Evolutionary conservation across 2,113 vertebrate genomes (phyloP), one percentile per base, ranked within the genome.

Genomic region (Leptosomus discolor): DNA sequence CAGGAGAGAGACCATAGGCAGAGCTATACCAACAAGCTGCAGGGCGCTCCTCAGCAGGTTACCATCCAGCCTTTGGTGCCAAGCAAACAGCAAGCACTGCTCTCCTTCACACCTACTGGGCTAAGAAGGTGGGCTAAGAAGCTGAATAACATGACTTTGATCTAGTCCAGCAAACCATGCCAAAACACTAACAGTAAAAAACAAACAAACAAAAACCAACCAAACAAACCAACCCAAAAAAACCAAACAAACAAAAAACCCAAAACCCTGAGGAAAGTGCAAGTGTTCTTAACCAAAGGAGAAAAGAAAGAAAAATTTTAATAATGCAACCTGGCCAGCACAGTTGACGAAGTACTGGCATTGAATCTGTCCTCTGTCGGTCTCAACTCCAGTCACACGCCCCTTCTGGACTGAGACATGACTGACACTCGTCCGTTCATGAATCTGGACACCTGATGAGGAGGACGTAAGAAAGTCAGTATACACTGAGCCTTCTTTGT

Each of bases 261-360:
- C 15, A n/a, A n/a, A 20, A 27, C 12, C 27, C 20, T 15, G 13
- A 88, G 27, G 20, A 23, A 84, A 76, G 36, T 1, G 10, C 24
- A 63, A 2, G 0, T 30, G 46, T 17, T 61, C 36, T 50, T 57
- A 70, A 77, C 4, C 12, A 70, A 76, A 24, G 23, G 29, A 6
- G 61, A 48, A 48, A 48, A 36, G 6, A 69, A 36, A 41, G 12
- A 57, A 60, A 69, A 19, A n/a, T 1, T 2, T 11, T 22, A 94
- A 36, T 76, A 79, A 90, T 21, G 97, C 94, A 86, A 99, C 99
- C 99, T 99, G 99, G 97, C 99, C 99, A 84, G 99, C 99, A 97
- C 99, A 99, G 98, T 99, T 99, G 88, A 99, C 99, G 3, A 99
- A 99, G 97, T 99, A 99, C 67, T 99, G 98, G 97, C 99, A 99